These are phyloP conservation scores for Neopelma chrysocephalum DNA, from an alignment of 2,797 vertebrate species.

Conservation along the genomic window DNA sequence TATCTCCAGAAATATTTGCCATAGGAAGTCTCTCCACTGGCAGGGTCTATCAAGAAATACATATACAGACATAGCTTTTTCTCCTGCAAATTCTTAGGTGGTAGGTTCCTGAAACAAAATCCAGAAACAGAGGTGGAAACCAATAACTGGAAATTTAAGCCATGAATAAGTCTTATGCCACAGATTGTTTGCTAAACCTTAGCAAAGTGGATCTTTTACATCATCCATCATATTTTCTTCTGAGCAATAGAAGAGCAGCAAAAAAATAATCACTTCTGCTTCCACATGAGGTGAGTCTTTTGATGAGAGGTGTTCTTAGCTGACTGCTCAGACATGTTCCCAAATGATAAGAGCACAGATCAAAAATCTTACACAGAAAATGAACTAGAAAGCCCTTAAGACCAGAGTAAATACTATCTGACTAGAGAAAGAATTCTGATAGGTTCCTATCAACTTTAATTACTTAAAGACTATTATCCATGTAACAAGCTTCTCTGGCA, in stretches of 20 bases:
- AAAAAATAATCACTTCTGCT: background rate
- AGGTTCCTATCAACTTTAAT: slow-evolving; percentile 27
- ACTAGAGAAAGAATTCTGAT: slow-evolving; percentile 5
- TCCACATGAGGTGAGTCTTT: background rate
- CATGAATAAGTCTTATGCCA: background rate
- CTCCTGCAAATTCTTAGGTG: background rate
- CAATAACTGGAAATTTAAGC: background rate
- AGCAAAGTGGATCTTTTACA: background rate
- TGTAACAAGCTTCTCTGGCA: background rate
- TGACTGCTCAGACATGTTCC: slow-evolving; percentile 10
- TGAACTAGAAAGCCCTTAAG: slow-evolving; percentile 24
- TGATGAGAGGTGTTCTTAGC: background rate
- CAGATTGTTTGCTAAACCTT: background rate
- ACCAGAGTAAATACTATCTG: background rate
- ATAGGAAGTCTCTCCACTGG: background rate
- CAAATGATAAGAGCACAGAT: background rate
- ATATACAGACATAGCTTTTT: background rate
- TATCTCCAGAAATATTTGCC: background rate
- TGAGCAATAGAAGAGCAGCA: background rate
- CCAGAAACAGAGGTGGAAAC: background rate
- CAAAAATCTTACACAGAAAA: slow-evolving; percentile 13
- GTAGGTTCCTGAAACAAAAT: background rate
- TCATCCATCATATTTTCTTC: background rate
- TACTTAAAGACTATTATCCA: slow-evolving; percentile 20
- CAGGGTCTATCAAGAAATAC: background rate